Evolutionary conservation across 2,797 vertebrate species (phyloP).

Genomic region (Xerus rutilus): DNA sequence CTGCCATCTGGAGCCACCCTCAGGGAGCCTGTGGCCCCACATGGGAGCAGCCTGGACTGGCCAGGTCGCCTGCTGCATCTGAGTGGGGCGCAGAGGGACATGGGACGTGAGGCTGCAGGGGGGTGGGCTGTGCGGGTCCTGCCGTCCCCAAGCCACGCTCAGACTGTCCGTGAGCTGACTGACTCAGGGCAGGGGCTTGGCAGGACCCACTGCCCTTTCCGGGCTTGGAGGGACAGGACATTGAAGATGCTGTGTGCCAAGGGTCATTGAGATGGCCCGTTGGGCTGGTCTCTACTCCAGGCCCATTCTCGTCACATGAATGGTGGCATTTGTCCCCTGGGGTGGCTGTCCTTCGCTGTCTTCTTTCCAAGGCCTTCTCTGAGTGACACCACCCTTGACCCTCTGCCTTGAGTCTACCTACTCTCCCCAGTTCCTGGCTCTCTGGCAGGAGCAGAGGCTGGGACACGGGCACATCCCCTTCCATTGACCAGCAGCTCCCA

Average conservation of each 20-base stretch:
- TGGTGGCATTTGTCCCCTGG: accelerated
- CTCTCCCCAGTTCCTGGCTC: too few species aligned
- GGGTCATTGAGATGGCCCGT: not conserved
- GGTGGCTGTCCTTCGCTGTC: not conserved
- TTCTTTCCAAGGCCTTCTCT: not conserved
- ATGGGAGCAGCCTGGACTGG: accelerated
- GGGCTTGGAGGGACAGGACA: conserved; percentile 2
- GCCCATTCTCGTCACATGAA: accelerated
- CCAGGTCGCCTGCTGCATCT: accelerated
- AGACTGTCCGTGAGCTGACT: conserved; percentile 72
- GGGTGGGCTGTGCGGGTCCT: conserved; percentile 47
- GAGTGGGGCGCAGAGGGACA: conserved; percentile 15
- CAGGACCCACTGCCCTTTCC: not conserved
- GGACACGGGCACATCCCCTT: not conserved
- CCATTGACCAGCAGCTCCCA: not conserved
- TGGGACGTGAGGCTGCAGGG: not conserved
- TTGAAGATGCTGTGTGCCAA: not conserved
- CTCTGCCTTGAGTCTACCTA: not conserved
- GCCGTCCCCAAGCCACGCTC: not conserved
- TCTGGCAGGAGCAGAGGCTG: not conserved
- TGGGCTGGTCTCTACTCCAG: not conserved
- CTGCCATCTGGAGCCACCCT: too few species aligned
- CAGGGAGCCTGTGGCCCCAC: not conserved
- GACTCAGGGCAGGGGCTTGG: conserved; percentile 54
- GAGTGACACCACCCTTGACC: not conserved